phyloP scores from a whole-genome alignment of 2,888 invertebrate genomes.

The Eilema caniola region DNA sequence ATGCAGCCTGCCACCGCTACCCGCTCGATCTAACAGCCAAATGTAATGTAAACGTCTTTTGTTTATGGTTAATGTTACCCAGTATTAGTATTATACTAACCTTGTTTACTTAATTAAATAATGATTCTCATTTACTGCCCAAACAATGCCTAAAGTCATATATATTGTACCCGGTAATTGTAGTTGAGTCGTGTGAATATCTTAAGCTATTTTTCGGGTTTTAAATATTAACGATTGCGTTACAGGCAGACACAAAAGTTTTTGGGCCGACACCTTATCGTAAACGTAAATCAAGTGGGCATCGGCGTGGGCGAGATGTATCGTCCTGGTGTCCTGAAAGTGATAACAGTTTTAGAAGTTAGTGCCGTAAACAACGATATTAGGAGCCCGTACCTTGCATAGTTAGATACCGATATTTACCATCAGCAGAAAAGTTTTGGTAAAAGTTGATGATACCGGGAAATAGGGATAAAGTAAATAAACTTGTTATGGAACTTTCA shows the following conservation, averaged over 20 bases:
- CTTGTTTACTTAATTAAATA: constrained; percentile 52
- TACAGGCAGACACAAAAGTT: constrained; percentile 69
- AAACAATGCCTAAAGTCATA: not conserved
- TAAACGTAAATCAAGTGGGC: constrained; percentile 82
- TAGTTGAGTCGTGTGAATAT: not conserved
- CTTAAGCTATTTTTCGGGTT: constrained; percentile 65
- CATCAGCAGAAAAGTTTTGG: constrained; percentile 43
- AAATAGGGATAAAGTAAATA: constrained; percentile 40
- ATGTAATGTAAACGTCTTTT: constrained; percentile 78
- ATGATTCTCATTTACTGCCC: constrained; percentile 28
- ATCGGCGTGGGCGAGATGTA: constrained; percentile 73
- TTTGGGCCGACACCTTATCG: constrained; percentile 81
- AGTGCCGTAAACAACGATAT: constrained; percentile 73
- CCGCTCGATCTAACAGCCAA: constrained; percentile 66
- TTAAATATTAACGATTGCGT: constrained; percentile 77
- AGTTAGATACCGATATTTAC: constrained; percentile 39
- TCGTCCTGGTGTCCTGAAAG: constrained; percentile 66
- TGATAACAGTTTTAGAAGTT: constrained; percentile 78
- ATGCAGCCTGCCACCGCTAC: constrained; percentile 72
- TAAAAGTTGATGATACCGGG: constrained; percentile 38
- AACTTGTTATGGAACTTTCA: constrained; percentile 33
- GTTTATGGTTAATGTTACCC: constrained; percentile 71
- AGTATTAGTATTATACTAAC: constrained; percentile 41
- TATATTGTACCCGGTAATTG: not conserved
- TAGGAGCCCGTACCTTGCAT: constrained; percentile 48